Percentiles rank a stretch among this genome's conserved stretches.
Evolutionary conservation across 1,140 invertebrate species (phyloP).

Genomic region (Drosophila auraria): DNA sequence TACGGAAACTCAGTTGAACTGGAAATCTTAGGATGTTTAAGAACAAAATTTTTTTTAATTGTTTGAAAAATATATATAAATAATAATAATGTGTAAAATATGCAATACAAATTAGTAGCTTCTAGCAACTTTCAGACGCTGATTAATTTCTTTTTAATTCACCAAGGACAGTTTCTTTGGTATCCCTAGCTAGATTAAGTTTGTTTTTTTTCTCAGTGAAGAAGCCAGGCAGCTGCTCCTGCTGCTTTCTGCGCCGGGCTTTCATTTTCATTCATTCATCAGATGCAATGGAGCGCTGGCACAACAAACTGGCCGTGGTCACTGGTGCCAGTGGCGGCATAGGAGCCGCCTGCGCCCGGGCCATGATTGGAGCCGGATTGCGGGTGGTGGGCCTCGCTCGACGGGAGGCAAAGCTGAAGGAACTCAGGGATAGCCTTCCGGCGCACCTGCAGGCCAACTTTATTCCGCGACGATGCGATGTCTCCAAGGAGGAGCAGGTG

Average conservation of each 20-base stretch:
- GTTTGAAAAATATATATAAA: too few species aligned
- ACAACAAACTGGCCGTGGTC: conserved; percentile 82
- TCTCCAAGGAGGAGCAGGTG: conserved; percentile 89
- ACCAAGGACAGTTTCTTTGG: neutral
- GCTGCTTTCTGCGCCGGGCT: neutral
- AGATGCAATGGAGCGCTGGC: conserved; percentile 77
- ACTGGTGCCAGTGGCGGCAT: conserved; percentile 87
- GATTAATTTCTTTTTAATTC: neutral
- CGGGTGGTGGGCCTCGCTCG: conserved; percentile 90
- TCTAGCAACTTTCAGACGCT: too few species aligned
- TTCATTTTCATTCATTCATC: conserved; percentile 26
- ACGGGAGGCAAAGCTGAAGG: conserved; percentile 87
- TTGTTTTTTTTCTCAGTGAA: neutral
- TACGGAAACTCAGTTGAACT: neutral
- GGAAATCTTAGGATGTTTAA: too few species aligned
- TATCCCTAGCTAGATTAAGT: too few species aligned
- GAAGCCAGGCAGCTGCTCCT: conserved; percentile 25
- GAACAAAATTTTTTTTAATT: too few species aligned
- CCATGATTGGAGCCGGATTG: conserved; percentile 86
- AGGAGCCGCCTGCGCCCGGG: conserved; percentile 85
- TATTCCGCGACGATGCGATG: conserved; percentile 87
- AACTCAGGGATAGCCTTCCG: conserved; percentile 75
- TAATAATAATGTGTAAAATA: too few species aligned
- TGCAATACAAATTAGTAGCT: too few species aligned
- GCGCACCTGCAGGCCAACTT: conserved; percentile 82